These are phyloP conservation scores for Eupithecia subfuscata DNA, from an alignment of 2,888 invertebrate species.

Conservation along the genomic window DNA sequence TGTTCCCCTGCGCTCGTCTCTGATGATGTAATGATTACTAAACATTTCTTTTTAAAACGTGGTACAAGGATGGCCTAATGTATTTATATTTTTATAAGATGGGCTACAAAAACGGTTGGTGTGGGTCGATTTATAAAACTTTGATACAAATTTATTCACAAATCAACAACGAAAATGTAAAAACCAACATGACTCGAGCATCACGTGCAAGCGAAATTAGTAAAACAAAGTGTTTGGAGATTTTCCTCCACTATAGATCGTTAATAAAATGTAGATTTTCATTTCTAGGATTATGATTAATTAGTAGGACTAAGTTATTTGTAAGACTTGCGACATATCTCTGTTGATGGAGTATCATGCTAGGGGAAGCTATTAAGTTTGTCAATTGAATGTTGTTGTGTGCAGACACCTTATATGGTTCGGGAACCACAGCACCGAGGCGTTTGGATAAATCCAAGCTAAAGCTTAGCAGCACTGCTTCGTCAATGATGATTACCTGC, in stretches of 20 bases:
- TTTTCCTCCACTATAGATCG: slow-evolving; percentile 43
- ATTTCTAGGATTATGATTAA: slow-evolving; percentile 48
- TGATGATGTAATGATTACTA: not conserved
- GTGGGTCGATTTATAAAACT: not conserved
- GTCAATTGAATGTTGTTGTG: slow-evolving; percentile 11
- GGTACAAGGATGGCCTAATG: not conserved
- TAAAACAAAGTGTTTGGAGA: not conserved
- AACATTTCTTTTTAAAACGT: not conserved
- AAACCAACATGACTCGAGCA: not conserved
- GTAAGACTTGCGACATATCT: slow-evolving; percentile 65
- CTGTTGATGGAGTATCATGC: slow-evolving; percentile 39
- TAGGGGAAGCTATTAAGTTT: slow-evolving; percentile 29
- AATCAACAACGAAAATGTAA: slow-evolving; percentile 5
- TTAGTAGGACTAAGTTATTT: slow-evolving; percentile 44
- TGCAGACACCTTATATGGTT: no score
- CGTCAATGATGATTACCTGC: not conserved
- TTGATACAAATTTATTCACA: not conserved
- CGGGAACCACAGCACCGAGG: not conserved
- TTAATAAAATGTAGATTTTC: slow-evolving; percentile 59
- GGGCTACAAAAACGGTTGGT: not conserved
- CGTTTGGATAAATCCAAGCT: not conserved
- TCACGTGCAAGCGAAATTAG: not conserved
- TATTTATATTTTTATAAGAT: not conserved
- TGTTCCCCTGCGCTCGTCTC: no score
- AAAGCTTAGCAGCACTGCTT: not conserved